A percentile compares a stretch with the other conserved stretches of the same genome.
These are phyloP conservation scores for Cosmia pyralina DNA, from an alignment of 2,888 invertebrate species.

Conservation along the genomic window DNA sequence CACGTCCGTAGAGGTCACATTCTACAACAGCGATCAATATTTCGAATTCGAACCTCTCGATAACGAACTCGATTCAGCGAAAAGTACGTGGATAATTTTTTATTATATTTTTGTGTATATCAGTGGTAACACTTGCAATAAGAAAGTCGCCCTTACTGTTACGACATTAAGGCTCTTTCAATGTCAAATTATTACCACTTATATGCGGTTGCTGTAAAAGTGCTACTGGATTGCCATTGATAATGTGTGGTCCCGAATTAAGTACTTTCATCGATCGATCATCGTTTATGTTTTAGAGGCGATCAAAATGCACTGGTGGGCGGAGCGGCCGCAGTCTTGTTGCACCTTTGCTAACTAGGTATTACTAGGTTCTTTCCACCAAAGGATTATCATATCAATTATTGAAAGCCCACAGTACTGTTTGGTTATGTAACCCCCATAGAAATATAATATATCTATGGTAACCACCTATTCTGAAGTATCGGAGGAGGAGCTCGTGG, in stretches of 20 bases:
- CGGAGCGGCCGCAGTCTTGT: not conserved
- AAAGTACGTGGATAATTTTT: conserved; percentile 88
- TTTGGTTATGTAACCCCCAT: too few relatives aligned
- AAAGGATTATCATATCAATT: not conserved
- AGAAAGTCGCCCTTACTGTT: not conserved
- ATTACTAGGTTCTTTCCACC: not conserved
- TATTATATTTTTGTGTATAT: too few relatives aligned
- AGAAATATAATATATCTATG: too few relatives aligned
- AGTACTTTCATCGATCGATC: not conserved
- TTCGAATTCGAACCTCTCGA: conserved; percentile 95
- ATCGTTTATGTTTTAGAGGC: not conserved
- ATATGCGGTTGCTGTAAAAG: too few relatives aligned
- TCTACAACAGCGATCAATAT: conserved; percentile 95
- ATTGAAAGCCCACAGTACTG: too few relatives aligned
- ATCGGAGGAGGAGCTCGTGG: too few relatives aligned
- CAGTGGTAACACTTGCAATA: not conserved
- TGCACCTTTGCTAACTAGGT: not conserved
- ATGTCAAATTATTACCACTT: too few relatives aligned
- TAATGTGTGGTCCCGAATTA: too few relatives aligned
- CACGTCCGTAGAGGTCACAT: conserved; percentile 94
- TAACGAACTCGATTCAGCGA: conserved; percentile 93
- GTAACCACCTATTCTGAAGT: too few relatives aligned
- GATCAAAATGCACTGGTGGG: not conserved
- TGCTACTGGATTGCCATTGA: too few relatives aligned
- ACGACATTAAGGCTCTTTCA: too few relatives aligned